Evolutionary conservation across 1,140 invertebrate species (phyloP).

Genomic region (Pentalonia nigronervosa): DNA sequence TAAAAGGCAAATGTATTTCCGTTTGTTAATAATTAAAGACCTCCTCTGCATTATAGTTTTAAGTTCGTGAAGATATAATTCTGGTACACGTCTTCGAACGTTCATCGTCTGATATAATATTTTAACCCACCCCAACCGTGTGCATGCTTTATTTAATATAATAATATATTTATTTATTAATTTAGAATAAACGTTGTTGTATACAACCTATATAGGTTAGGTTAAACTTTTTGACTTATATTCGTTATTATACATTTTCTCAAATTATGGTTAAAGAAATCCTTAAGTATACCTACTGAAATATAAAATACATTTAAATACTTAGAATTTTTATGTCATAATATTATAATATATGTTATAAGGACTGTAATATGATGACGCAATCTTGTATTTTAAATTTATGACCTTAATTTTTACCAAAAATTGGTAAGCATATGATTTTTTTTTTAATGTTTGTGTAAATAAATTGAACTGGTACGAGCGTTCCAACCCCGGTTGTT

Average conservation of each 20-base stretch:
- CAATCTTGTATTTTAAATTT: neutral
- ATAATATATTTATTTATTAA: neutral
- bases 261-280: neutral
- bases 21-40: neutral
- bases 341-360: too few species aligned
- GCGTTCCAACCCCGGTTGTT: neutral
- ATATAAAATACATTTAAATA: neutral
- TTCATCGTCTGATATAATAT: neutral
- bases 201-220: neutral
- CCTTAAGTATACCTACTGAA: neutral
- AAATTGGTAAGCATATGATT: neutral
- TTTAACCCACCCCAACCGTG: neutral
- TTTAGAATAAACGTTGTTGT: neutral
- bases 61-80: neutral
- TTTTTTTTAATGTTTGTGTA: neutral
- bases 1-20: neutral
- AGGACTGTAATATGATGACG: neutral
- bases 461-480: neutral
- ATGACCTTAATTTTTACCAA: neutral
- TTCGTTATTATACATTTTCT: neutral
- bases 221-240: neutral
- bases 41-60: neutral
- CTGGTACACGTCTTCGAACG: too few species aligned
- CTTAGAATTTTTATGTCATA: neutral
- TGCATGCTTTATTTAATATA: neutral